Base-by-base conservation (phyloP, 2,888 invertebrate genomes). In the Leptinotarsa peninsularis region DNA sequence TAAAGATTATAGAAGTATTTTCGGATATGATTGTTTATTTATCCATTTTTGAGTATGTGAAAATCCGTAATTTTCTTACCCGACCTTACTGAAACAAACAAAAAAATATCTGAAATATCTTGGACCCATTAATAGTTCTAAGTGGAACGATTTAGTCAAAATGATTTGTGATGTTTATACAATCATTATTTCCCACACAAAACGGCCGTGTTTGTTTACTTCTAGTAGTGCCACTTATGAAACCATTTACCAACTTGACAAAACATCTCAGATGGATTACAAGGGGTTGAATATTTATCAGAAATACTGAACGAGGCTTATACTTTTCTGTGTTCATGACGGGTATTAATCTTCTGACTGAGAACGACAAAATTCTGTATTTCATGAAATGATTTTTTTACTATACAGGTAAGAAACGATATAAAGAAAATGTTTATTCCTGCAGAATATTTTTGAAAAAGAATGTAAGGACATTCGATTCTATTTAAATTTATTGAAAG, bases 141-240 rank as follows among this genome's bases (percentile, higher is more conserved):
- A 76, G 78, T 78, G 75, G 74, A 68, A 67, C 71, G 67, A 73
- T 73, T 74, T 68, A 74, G 27, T 63, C 71, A 74, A 76, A 73
- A 76, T 79, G 79, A 79, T 79, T 79, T 74, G 77, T 79, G 75
- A 71, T 77, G 79, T 77, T 79, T 77, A 77, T 76, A 74, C 60
- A 72, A 77, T 77, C 73, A 74, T 72, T 33, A 74, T 75, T 78
- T 79, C 79, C 79, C 79, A 79, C 77, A 79, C 76, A 79, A 74
- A 79, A 71, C 73, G 72, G 49, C 71, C 75, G 72, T 79, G 81
- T 81, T 81, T 81, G 80, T 81, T 81, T 80, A 81, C 80, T 76
- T 80, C 80, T 76, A 81, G 81, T 80, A 79, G 71, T 75, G 74
- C 77, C 80, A 80, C 81, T 81, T 79, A 74, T 15, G 72, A 74